Evolutionary conservation across 1,140 invertebrate species (phyloP).

Genomic region (Aphelinus certus): DNA sequence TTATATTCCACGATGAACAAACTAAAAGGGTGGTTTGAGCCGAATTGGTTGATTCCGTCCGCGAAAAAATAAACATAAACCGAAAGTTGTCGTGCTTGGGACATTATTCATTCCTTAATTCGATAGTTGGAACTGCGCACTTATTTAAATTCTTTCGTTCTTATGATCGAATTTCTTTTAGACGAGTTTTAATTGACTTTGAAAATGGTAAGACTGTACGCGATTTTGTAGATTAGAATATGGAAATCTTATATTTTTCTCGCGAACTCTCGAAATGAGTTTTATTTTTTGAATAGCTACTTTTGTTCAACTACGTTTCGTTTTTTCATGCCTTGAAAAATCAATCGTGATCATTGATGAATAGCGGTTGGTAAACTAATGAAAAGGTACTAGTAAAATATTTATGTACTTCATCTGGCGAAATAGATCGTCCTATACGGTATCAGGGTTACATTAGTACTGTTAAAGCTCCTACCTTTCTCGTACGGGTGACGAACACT

Average conservation of each 20-base stretch:
- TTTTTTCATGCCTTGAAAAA: not conserved
- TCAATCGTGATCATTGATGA: slow-evolving; percentile 4
- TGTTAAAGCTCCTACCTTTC: slow-evolving; percentile 57
- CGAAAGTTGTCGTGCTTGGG: no score
- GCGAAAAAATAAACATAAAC: not conserved
- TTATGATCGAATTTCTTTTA: not conserved
- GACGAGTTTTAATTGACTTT: slow-evolving; percentile 1
- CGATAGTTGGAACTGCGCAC: not conserved
- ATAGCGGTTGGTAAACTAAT: not conserved
- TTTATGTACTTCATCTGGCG: not conserved
- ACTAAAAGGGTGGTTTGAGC: not conserved
- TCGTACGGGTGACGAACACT: slow-evolving; percentile 54
- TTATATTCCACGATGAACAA: not conserved
- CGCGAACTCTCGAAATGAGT: no score
- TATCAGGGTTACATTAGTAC: slow-evolving; percentile 35
- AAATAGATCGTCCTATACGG: slow-evolving; percentile 36
- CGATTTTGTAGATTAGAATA: no score
- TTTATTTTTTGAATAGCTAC: no score
- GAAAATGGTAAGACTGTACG: no score
- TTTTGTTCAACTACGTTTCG: no score
- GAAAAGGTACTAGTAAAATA: not conserved
- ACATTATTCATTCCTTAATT: not conserved
- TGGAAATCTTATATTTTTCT: no score
- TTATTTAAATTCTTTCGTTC: not conserved
- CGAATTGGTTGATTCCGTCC: slow-evolving; percentile 31